phyloP scores from a whole-genome alignment of 1,140 invertebrate genomes.

The Caenorhabditis latens region DNA sequence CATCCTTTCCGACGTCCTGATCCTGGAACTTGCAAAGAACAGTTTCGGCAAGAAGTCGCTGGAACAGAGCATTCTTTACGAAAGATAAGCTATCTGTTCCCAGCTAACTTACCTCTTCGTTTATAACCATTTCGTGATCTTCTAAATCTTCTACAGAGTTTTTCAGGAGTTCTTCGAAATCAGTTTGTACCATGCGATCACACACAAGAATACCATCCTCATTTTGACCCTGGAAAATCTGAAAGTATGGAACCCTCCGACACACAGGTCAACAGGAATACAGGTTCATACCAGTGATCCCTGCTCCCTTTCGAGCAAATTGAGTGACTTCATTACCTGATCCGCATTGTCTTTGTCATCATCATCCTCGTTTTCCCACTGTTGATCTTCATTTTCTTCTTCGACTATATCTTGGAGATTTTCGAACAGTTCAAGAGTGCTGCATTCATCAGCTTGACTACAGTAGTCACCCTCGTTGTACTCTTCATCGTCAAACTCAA shows the following conservation, averaged over 20 bases:
- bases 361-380: background rate
- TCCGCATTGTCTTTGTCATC: background rate
- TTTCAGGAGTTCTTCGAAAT: background rate
- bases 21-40: constrained; percentile 14
- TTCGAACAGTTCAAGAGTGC: constrained; percentile 18
- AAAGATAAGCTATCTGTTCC: background rate
- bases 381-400: background rate
- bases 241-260: background rate
- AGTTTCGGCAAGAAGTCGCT: background rate
- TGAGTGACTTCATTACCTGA: background rate
- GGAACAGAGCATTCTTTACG: constrained; percentile 5
- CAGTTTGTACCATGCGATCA: constrained; percentile 23
- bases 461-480: constrained; percentile 37
- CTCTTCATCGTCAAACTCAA: constrained; percentile 34
- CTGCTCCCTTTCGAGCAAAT: background rate
- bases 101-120: background rate
- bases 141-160: background rate
- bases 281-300: background rate
- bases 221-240: constrained; percentile 17
- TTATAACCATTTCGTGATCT: background rate
- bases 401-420: background rate
- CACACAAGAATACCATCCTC: background rate
- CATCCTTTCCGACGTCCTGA: background rate
- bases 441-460: constrained; percentile 7
- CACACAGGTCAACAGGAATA: background rate